Percentiles rank a stretch among this genome's conserved stretches.
Conservation (phyloP, 2,113 vertebrate species). For the Callipepla californica region DNA sequence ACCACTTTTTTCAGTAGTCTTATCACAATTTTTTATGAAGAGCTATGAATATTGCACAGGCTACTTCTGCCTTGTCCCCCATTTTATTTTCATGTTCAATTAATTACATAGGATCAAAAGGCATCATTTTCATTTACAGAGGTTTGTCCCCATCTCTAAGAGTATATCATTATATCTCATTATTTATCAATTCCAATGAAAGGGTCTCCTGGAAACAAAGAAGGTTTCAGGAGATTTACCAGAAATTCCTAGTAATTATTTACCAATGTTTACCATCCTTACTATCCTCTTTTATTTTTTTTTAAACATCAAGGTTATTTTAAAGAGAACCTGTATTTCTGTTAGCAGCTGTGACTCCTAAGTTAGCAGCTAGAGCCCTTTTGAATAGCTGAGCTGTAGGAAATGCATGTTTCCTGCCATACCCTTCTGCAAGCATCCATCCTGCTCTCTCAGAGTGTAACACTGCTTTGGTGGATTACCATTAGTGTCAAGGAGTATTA, state of each 20-base stretch:
- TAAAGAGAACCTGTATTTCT: background rate
- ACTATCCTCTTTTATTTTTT: background rate
- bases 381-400: background rate
- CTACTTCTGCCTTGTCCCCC: background rate
- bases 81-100: background rate
- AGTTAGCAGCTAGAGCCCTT: slow-evolving; percentile 1
- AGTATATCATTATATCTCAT: background rate
- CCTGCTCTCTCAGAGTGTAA: background rate
- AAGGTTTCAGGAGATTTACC: background rate
- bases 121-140: background rate
- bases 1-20: background rate
- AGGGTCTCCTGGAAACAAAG: background rate
- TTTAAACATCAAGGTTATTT: background rate
- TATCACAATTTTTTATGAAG: background rate
- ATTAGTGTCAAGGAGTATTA: background rate
- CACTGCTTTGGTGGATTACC: background rate
- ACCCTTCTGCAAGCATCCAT: background rate
- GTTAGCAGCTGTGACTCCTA: background rate
- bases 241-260: background rate
- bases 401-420: background rate
- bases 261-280: background rate
- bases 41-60: background rate
- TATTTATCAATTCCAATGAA: background rate
- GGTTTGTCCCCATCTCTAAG: background rate
- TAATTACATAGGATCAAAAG: background rate